Percentiles rank a stretch among this genome's conserved stretches.
Evolutionary conservation across 2,113 vertebrate genomes (phyloP).

Genomic region (Manacus vitellinus): DNA sequence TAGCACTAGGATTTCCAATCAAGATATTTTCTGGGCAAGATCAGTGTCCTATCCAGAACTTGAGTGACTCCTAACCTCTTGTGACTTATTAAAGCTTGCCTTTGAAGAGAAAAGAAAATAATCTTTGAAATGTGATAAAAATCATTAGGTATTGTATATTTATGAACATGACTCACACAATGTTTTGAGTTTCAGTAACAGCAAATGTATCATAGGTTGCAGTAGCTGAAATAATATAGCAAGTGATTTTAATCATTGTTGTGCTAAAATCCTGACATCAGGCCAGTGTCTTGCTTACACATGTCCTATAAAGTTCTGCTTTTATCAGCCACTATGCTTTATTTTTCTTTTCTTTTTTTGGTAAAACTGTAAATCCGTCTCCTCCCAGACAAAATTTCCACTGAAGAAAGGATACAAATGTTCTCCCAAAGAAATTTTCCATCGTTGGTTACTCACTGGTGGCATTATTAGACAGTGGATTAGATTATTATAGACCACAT

Average conservation of each 20-base stretch:
- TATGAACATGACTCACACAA: not conserved
- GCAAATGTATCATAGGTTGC: not conserved
- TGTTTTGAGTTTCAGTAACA: not conserved
- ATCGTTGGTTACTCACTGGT: not conserved
- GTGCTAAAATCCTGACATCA: not conserved
- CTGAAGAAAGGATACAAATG: not conserved
- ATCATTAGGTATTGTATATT: not conserved
- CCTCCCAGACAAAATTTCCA: not conserved
- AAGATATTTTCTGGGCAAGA: not conserved
- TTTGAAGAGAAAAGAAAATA: not conserved
- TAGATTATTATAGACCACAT: too few relatives aligned
- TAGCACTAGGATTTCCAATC: not conserved
- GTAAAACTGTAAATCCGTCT: not conserved
- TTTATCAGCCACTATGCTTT: not conserved
- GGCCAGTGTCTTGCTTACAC: not conserved
- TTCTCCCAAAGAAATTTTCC: not conserved
- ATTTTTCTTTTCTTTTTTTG: rapidly evolving
- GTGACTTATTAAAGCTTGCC: not conserved
- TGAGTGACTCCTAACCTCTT: not conserved
- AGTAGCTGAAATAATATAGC: not conserved
- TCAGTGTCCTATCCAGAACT: not conserved
- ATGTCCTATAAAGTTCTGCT: not conserved
- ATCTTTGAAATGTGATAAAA: not conserved
- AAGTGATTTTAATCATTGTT: not conserved
- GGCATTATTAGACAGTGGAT: not conserved